Evolutionary conservation across 2,113 vertebrate genomes (phyloP).

Genomic region (Proteles cristata): DNA sequence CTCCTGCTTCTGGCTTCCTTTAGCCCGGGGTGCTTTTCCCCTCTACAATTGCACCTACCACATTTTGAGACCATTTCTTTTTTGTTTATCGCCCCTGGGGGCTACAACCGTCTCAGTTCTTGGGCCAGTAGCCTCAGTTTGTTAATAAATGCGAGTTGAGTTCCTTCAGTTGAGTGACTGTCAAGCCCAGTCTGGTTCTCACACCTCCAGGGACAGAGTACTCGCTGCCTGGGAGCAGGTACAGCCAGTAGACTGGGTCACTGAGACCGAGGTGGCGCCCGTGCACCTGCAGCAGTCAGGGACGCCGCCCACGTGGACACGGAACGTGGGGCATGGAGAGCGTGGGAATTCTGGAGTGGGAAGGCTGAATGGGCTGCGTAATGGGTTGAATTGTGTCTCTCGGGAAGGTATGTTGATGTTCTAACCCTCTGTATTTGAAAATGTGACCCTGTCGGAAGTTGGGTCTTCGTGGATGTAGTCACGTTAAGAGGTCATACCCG

Average conservation of each 20-base stretch:
- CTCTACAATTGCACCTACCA: background rate
- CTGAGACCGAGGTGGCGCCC: background rate
- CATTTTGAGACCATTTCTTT: background rate
- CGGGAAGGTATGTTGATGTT: background rate
- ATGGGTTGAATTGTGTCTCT: background rate
- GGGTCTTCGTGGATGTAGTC: background rate
- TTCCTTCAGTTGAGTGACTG: background rate
- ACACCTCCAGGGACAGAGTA: background rate
- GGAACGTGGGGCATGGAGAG: fast-evolving
- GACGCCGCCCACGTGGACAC: background rate
- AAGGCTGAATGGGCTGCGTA: background rate
- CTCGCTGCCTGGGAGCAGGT: background rate
- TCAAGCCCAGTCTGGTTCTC: background rate
- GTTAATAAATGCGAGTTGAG: background rate
- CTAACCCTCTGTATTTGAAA: background rate
- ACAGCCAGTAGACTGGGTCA: background rate
- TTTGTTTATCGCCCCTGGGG: background rate
- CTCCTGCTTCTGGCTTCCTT: too few species aligned
- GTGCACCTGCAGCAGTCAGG: background rate
- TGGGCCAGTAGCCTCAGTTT: background rate
- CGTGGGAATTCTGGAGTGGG: background rate
- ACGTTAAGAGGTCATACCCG: background rate
- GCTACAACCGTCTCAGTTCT: background rate
- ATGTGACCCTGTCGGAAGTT: background rate
- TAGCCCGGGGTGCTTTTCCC: background rate